phyloP scores from a whole-genome alignment of 2,113 vertebrate species.

The Ophthalmolycus amberensis region DNA sequence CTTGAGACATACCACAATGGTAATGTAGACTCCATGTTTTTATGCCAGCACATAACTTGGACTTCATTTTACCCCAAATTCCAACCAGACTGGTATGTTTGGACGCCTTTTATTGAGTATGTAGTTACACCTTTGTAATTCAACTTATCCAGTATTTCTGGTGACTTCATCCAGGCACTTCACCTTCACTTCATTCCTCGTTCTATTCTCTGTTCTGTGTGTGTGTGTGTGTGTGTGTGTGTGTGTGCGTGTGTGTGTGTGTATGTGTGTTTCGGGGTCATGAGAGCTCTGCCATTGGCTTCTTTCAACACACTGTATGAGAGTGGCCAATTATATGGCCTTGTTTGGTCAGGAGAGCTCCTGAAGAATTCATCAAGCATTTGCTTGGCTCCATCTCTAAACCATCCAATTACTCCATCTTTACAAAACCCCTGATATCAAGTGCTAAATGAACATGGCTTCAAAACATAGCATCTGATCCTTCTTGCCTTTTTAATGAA shows the following conservation, averaged over 20 bases:
- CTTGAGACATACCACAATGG: too few species aligned
- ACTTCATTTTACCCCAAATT: too few species aligned
- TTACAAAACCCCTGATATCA: neutral
- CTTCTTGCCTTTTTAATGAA: neutral
- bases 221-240: neutral
- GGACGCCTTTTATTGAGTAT: too few species aligned
- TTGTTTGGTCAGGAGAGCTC: conserved; percentile 30
- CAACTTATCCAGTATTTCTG: neutral
- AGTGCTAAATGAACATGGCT: neutral
- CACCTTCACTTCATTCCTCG: neutral
- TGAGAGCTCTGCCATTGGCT: conserved; percentile 7
- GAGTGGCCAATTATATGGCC: conserved; percentile 15
- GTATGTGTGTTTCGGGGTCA: neutral
- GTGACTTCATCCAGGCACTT: neutral
- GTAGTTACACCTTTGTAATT: neutral
- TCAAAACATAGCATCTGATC: too few species aligned
- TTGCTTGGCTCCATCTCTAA: neutral
- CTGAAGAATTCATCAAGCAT: conserved; percentile 10
- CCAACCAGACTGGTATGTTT: too few species aligned
- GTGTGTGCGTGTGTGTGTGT: neutral
- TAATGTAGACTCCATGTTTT: too few species aligned
- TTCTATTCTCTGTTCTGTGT: neutral
- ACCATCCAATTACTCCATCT: neutral
- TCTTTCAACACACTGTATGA: neutral
- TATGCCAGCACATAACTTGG: too few species aligned